Evolutionary conservation across 2,797 vertebrate species (phyloP).

Genomic region (Nannoperca australis): DNA sequence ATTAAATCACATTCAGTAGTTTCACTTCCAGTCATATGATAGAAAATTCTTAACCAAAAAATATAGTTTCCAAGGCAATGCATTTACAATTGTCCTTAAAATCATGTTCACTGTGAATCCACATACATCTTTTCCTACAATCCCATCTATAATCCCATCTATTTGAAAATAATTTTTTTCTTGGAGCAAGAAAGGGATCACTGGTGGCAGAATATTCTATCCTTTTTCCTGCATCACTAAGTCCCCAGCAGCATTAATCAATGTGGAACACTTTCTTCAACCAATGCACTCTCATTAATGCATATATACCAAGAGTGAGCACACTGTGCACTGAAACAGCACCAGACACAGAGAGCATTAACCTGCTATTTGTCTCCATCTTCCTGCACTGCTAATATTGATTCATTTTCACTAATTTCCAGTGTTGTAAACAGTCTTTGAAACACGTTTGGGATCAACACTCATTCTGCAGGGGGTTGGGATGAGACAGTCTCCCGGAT

Average conservation of each 20-base stretch:
- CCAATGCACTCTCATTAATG: constrained; percentile 51
- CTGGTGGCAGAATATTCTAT: constrained; percentile 13
- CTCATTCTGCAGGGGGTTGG: background rate
- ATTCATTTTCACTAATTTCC: constrained; percentile 26
- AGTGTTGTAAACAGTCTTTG: background rate
- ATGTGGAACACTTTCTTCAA: constrained; percentile 37
- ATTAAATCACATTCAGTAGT: background rate
- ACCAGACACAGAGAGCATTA: constrained; percentile 38
- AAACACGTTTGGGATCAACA: background rate
- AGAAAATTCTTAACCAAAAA: background rate
- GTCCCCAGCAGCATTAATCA: constrained; percentile 56
- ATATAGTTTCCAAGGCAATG: background rate
- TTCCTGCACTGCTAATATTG: constrained; percentile 31
- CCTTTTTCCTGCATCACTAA: constrained; percentile 11
- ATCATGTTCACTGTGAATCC: background rate
- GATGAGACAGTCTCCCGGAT: background rate
- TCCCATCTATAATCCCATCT: background rate
- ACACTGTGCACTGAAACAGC: constrained; percentile 39
- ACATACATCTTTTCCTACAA: background rate
- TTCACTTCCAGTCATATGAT: constrained; percentile 16
- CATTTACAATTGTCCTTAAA: background rate
- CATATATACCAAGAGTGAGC: constrained; percentile 35
- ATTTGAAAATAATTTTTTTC: background rate
- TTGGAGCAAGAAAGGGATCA: constrained; percentile 14
- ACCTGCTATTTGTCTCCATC: constrained; percentile 52